phyloP scores from a whole-genome alignment of 2,113 vertebrate species.

The Pedetes capensis region DNA sequence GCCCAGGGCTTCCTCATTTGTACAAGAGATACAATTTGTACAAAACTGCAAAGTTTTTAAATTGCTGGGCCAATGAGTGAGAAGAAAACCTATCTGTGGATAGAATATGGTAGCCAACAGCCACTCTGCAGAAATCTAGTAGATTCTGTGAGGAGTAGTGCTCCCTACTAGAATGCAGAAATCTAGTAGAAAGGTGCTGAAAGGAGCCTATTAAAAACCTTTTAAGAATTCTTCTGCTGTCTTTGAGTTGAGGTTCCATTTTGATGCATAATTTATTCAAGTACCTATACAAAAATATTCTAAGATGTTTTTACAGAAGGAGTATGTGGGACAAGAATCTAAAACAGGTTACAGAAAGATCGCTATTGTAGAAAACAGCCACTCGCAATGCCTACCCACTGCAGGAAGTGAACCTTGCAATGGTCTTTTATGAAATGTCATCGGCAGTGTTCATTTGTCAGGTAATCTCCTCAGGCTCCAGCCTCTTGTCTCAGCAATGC shows the following conservation, averaged over 20 bases:
- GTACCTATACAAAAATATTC: not conserved
- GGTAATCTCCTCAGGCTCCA: not conserved
- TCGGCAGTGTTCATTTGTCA: accelerated
- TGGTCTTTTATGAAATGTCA: not conserved
- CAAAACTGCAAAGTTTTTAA: not conserved
- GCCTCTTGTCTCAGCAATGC: not conserved
- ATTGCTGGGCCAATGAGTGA: not conserved
- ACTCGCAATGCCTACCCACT: not conserved
- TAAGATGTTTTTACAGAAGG: not conserved
- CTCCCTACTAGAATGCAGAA: not conserved
- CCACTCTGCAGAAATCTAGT: not conserved
- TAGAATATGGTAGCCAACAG: not conserved
- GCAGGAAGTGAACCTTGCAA: not conserved
- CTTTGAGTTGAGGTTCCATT: not conserved
- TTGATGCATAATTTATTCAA: not conserved
- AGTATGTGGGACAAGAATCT: not conserved
- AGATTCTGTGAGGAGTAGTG: no score
- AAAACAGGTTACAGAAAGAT: not conserved
- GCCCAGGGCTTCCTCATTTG: not conserved
- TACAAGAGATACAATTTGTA: no score
- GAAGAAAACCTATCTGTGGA: not conserved
- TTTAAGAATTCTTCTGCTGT: not conserved
- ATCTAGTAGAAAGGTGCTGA: not conserved
- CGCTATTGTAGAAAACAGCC: not conserved
- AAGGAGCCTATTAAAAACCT: not conserved